phyloP scores from a whole-genome alignment of 2,888 invertebrate species.

The Ormyrus thymus region DNA sequence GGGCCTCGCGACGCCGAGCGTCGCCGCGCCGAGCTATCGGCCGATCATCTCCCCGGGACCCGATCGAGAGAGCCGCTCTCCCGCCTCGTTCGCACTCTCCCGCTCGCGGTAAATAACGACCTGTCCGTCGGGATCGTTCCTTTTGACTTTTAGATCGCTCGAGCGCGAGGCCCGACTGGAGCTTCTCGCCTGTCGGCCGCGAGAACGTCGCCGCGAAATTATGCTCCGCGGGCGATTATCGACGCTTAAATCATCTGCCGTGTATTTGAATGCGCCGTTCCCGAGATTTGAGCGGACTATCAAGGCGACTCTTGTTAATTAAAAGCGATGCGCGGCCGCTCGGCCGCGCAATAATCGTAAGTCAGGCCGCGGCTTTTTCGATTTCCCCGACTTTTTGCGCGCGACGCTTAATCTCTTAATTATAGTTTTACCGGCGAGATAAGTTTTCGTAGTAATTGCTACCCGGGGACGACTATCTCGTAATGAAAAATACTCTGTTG shows the following conservation, averaged over 20 bases:
- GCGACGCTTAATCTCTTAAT: neutral
- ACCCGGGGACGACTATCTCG: neutral
- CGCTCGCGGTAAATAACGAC: constrained; percentile 35
- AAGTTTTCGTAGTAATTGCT: neutral
- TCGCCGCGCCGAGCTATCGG: neutral
- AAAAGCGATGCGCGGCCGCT: neutral
- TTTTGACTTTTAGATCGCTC: constrained; percentile 38
- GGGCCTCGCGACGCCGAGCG: constrained; percentile 35
- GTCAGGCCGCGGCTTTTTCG: neutral
- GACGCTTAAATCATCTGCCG: constrained; percentile 32
- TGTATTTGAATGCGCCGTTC: neutral
- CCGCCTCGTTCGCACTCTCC: constrained; percentile 6
- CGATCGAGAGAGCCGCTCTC: neutral
- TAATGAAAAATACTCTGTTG: neutral
- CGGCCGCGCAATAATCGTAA: neutral
- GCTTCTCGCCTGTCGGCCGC: constrained; percentile 42
- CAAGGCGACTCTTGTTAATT: neutral
- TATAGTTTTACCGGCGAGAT: neutral
- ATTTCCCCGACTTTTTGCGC: neutral
- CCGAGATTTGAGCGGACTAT: neutral
- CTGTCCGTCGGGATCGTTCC: constrained; percentile 39
- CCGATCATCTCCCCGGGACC: constrained; percentile 19
- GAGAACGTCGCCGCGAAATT: constrained; percentile 42
- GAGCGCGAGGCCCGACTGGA: constrained; percentile 45
- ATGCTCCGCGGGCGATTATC: constrained; percentile 30